Evolutionary conservation across 92 coral and sea anemone genomes (phyloP), one percentile per base, ranked within the genome.

Genomic region (Diadumene lineata): DNA sequence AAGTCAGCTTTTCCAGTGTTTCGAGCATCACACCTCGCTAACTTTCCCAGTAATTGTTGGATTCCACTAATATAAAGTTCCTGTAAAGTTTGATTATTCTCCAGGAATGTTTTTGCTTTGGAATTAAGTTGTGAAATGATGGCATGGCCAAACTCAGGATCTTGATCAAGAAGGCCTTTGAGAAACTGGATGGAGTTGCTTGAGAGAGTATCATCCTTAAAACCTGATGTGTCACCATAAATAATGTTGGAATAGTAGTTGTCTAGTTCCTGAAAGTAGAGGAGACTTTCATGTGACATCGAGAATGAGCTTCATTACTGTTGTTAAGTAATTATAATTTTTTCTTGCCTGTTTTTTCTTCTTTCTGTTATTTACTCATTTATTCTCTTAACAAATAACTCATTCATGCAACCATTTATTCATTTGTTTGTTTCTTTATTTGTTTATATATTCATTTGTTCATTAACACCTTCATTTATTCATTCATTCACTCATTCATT

Each of bases 181-280:
- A 94, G 64, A 33, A 68, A 90, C 48, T 70, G 78, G 51, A 92
- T 21, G 26, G 88, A 55, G 56, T 92, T 76, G 24, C 85, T 80
- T 44, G 92, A 84, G 62, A 94, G 78, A 43, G 66, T 88, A 33
- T 81, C 93, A 31, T 89, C 63, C 1, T 87, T 80, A 69, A 82
- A 79, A 51, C 46, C 61, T 50, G 83, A 84, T 2, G 81, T 89
- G 50, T 82, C 92, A 19, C 88, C 78, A 64, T 82, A 87, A n/a
- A 92, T 91, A 68, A 91, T 83, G 84, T 89, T 81, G 61, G 90
- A 80, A 71, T 96, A 89, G 73, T 89, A 92, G 72, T 86, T 79
- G 80, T 96, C 97, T 33, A 96, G 79, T n/a, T 89, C 99, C 99
- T 94, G 83, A n/a, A n/a, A n/a, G n/a, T n/a, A n/a, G n/a, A n/a